A percentile compares a stretch with the other conserved stretches of the same genome.
Evolutionary conservation across 2,113 vertebrate genomes (phyloP).

Genomic region (Vanacampus margaritifer): DNA sequence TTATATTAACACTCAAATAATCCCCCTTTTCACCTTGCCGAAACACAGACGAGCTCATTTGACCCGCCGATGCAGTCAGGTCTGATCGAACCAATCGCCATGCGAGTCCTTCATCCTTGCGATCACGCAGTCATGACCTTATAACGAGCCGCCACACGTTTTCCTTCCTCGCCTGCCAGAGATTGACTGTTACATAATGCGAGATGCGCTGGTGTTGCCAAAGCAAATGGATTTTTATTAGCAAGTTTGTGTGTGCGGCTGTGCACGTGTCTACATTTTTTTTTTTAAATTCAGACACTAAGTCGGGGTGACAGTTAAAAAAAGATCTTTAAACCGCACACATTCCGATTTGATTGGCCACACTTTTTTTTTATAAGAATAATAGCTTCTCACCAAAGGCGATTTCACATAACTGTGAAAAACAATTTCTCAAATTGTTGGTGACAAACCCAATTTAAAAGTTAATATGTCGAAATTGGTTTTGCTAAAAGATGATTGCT

Average conservation of each 20-base stretch:
- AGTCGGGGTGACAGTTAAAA: not conserved
- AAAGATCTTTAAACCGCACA: not conserved
- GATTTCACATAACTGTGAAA: not conserved
- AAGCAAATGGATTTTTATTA: constrained; percentile 49
- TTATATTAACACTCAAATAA: not conserved
- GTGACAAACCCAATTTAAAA: not conserved
- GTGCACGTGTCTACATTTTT: not conserved
- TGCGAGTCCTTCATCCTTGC: constrained; percentile 32
- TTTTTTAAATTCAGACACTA: not conserved
- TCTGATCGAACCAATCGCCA: constrained; percentile 6
- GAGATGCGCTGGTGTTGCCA: constrained; percentile 45
- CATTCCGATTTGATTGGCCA: not conserved
- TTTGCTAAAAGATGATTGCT: not conserved
- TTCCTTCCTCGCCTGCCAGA: constrained; percentile 31
- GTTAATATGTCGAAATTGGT: not conserved
- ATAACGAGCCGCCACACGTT: constrained; percentile 30
- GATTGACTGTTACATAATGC: constrained; percentile 40
- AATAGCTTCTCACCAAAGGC: not conserved
- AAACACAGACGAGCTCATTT: constrained; percentile 4
- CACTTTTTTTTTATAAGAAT: not conserved
- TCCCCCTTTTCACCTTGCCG: not conserved
- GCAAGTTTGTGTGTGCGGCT: constrained; percentile 7
- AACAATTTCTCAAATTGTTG: not conserved
- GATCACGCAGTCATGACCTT: constrained; percentile 38
- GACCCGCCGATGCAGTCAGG: constrained; percentile 12